Percentiles rank a stretch among this genome's conserved stretches.
Evolutionary conservation across 2,888 invertebrate genomes (phyloP).

Genomic region (Meganola albula): DNA sequence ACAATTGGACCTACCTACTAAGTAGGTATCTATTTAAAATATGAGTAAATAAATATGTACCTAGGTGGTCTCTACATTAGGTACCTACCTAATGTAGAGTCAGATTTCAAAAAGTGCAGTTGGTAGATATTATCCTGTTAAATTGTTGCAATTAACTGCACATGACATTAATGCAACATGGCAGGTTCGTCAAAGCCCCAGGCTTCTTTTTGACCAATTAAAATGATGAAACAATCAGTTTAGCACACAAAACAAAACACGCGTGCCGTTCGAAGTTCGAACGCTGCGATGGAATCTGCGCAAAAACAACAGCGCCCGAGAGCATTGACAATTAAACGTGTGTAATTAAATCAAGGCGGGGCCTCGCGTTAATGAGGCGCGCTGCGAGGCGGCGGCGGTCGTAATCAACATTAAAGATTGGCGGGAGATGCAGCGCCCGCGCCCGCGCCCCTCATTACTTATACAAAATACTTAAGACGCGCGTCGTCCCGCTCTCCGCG

Average conservation of each 20-base stretch:
- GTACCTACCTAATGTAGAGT: no score
- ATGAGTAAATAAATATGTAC: no score
- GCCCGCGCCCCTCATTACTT: conserved; percentile 78
- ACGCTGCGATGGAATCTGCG: conserved; percentile 38
- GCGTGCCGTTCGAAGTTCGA: conserved; percentile 34
- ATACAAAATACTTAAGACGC: conserved; percentile 79
- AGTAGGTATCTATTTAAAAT: no score
- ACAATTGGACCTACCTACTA: no score
- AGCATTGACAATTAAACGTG: conserved; percentile 57
- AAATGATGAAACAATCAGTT: conserved; percentile 40
- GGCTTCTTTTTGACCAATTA: conserved; percentile 38
- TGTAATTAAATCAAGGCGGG: conserved; percentile 75
- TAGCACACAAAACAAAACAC: conserved; percentile 30
- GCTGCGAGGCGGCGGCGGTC: conserved; percentile 69
- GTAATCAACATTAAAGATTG: conserved; percentile 78
- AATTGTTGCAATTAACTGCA: no score
- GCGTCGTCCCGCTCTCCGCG: conserved; percentile 80
- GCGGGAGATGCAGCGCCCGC: conserved; percentile 73
- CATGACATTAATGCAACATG: no score
- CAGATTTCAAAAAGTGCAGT: no score
- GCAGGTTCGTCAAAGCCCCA: conserved; percentile 9
- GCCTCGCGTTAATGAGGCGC: conserved; percentile 73
- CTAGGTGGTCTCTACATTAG: no score
- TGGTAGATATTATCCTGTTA: no score
- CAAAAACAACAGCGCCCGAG: conserved; percentile 47